These are phyloP conservation scores for Julus scandinavius DNA, from an alignment of 2,888 invertebrate genomes.

Conservation along the genomic window DNA sequence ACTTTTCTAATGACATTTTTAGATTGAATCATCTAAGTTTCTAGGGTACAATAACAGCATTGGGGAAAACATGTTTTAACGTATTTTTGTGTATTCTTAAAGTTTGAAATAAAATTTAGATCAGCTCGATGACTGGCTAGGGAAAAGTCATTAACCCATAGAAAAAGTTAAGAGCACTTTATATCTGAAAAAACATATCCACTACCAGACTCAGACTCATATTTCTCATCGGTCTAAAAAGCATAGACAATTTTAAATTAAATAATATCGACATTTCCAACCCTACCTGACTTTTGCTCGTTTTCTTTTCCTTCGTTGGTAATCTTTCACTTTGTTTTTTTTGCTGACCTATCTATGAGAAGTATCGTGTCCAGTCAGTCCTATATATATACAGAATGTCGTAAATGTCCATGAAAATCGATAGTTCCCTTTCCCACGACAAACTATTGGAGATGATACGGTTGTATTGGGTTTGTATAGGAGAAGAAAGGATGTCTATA, in stretches of 20 bases:
- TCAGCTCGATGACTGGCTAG: too few relatives aligned
- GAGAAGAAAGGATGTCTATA: constrained; percentile 23
- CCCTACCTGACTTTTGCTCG: neutral
- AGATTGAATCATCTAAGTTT: too few relatives aligned
- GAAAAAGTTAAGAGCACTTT: neutral
- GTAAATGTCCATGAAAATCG: constrained; percentile 33
- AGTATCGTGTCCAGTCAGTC: neutral
- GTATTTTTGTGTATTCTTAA: too few relatives aligned
- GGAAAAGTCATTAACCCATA: neutral
- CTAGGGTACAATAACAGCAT: too few relatives aligned
- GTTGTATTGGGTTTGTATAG: constrained; percentile 41
- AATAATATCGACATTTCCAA: neutral
- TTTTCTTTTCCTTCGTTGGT: neutral
- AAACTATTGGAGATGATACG: constrained; percentile 40
- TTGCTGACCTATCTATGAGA: constrained; percentile 36
- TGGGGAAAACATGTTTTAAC: too few relatives aligned
- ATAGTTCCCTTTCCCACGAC: constrained; percentile 16
- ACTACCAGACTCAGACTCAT: neutral
- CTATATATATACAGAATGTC: constrained; percentile 4
- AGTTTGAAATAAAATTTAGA: too few relatives aligned
- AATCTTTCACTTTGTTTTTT: constrained; percentile 27
- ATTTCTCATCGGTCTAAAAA: constrained; percentile 11
- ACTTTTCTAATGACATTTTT: too few relatives aligned
- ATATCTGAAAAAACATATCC: neutral
- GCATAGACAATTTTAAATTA: constrained; percentile 31